Percentiles rank a stretch among this genome's conserved stretches.
Conservation (phyloP, 1,140 invertebrate genomes). For the Diabrotica undecimpunctata region DNA sequence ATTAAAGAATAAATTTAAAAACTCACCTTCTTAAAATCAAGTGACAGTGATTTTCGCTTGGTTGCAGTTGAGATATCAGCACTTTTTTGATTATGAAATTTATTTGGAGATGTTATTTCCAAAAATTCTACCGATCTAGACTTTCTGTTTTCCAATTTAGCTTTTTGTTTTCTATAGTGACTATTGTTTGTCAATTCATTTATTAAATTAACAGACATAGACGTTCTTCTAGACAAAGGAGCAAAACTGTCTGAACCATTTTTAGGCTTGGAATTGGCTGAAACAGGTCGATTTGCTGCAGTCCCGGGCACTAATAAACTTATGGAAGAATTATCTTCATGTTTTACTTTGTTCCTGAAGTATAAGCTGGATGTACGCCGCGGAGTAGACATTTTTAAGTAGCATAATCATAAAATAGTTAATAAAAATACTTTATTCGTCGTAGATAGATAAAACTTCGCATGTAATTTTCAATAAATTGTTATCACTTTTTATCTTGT, state of each 20-base stretch:
- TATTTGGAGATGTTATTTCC: conserved; percentile 5
- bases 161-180: conserved; percentile 6
- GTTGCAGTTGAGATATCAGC: background rate
- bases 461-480: too few species aligned
- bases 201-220: conserved; percentile 5
- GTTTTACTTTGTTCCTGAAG: background rate
- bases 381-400: background rate
- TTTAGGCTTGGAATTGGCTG: background rate
- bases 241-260: background rate
- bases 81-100: background rate
- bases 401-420: background rate
- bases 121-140: conserved; percentile 11
- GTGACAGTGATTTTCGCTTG: conserved; percentile 10
- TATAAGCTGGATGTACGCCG: conserved; percentile 4
- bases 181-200: conserved; percentile 6
- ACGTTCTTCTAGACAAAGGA: conserved; percentile 7
- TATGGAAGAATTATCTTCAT: background rate
- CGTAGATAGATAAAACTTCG: too few species aligned
- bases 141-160: conserved; percentile 7
- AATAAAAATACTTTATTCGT: too few species aligned
- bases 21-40: conserved; percentile 9
- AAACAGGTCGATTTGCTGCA: background rate
- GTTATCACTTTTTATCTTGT: too few species aligned
- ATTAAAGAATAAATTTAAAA: background rate
- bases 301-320: background rate